phyloP scores from a whole-genome alignment of 2,888 invertebrate species.

The Boloria euphrosyne region DNA sequence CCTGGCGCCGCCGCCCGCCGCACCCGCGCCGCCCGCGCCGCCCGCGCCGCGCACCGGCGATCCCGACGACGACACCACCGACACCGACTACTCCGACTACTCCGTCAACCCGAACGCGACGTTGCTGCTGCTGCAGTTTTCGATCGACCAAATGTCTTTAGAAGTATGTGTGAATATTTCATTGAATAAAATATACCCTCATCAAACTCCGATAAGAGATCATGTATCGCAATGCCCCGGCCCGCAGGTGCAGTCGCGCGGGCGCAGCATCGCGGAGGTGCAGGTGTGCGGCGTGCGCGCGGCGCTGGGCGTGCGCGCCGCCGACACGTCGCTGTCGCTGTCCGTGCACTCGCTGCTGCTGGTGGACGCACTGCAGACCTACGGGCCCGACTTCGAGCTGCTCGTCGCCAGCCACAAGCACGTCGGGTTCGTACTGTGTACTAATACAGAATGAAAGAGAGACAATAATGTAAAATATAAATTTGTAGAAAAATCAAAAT shows the following conservation, averaged over 20 bases:
- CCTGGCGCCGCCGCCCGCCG: slow-evolving; percentile 31
- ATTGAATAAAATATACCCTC: neutral
- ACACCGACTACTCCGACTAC: slow-evolving; percentile 66
- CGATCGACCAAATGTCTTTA: slow-evolving; percentile 92
- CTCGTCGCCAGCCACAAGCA: slow-evolving; percentile 97
- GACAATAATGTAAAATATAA: too few relatives aligned
- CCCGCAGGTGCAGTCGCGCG: slow-evolving; percentile 90
- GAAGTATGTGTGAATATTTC: slow-evolving; percentile 76
- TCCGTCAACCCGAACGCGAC: slow-evolving; percentile 78
- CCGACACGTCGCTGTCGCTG: slow-evolving; percentile 89
- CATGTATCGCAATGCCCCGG: too few relatives aligned
- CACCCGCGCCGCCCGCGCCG: slow-evolving; percentile 26
- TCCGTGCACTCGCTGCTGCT: slow-evolving; percentile 95
- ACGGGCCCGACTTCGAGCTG: slow-evolving; percentile 97
- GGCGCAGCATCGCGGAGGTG: slow-evolving; percentile 94
- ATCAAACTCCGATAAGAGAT: too few relatives aligned
- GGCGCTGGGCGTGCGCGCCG: slow-evolving; percentile 87
- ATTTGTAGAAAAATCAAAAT: too few relatives aligned
- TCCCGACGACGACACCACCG: slow-evolving; percentile 51
- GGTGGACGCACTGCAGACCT: slow-evolving; percentile 97
- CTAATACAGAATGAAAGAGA: too few relatives aligned
- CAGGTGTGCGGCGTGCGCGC: slow-evolving; percentile 94
- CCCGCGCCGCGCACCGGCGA: neutral
- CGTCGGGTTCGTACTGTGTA: slow-evolving; percentile 84
- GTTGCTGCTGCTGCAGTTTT: slow-evolving; percentile 91